phyloP scores from a whole-genome alignment of 92 coral and sea anemone species.

The Anthopleura xanthogrammica region DNA sequence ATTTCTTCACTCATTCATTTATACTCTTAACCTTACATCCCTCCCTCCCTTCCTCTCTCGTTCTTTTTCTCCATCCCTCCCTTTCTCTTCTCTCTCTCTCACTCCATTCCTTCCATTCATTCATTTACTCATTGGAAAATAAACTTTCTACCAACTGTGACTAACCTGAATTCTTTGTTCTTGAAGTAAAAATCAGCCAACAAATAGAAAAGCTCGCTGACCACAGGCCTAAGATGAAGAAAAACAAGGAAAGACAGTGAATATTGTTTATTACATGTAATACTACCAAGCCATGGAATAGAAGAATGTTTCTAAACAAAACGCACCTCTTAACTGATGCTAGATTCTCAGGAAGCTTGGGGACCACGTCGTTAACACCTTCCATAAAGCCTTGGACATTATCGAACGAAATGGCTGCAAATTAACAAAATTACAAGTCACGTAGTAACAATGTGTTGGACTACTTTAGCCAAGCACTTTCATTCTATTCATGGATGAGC shows the following conservation, averaged over 20 bases:
- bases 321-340: conserved; percentile 70
- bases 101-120: too few relatives aligned
- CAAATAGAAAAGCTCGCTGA: conserved; percentile 82
- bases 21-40: too few relatives aligned
- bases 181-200: conserved; percentile 96
- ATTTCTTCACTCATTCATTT: too few relatives aligned
- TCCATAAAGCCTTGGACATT: conserved; percentile 93
- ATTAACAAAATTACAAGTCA: neutral
- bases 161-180: conserved; percentile 98
- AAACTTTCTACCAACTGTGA: neutral
- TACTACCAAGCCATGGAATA: neutral
- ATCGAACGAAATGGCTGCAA: conserved; percentile 79
- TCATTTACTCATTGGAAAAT: too few relatives aligned
- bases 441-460: neutral
- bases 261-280: neutral
- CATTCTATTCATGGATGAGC: too few relatives aligned
- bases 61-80: too few relatives aligned
- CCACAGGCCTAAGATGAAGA: conserved; percentile 72
- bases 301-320: neutral
- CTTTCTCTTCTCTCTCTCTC: too few relatives aligned
- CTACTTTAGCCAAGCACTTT: neutral
- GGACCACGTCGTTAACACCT: conserved; percentile 78
- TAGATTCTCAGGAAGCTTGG: conserved; percentile 77
- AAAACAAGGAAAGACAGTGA: too few relatives aligned
- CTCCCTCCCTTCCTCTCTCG: too few relatives aligned